Conservation (phyloP, 1,140 invertebrate genomes). For the Nautilus pompilius region DNA sequence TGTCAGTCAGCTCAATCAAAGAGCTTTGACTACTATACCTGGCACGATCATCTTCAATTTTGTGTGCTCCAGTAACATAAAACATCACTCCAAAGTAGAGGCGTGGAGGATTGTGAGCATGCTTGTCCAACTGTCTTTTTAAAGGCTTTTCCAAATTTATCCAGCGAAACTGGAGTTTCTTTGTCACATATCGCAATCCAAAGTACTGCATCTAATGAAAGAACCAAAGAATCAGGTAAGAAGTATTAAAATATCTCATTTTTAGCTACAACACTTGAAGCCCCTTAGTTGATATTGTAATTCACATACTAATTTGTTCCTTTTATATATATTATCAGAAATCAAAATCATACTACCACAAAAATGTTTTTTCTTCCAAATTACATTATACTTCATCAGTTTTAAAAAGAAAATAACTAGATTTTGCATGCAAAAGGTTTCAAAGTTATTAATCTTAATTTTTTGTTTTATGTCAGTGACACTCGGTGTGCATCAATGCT, state of each 20-base stretch:
- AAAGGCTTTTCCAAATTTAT: slow-evolving; percentile 87
- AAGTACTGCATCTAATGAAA: slow-evolving; percentile 46
- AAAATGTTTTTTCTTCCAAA: background rate
- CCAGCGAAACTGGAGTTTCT: slow-evolving; percentile 65
- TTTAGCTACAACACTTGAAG: too few species aligned
- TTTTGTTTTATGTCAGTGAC: too few species aligned
- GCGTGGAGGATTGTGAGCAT: slow-evolving; percentile 52
- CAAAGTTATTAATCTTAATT: too few species aligned
- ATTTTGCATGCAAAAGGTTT: too few species aligned
- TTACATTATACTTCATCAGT: too few species aligned
- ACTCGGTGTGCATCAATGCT: too few species aligned
- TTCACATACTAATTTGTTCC: too few species aligned
- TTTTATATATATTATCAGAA: too few species aligned
- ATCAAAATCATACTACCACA: background rate
- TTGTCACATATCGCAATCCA: slow-evolving; percentile 51
- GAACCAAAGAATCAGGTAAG: background rate
- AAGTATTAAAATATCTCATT: too few species aligned
- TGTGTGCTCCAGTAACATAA: slow-evolving; percentile 74
- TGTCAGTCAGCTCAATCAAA: too few species aligned
- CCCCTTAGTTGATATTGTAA: too few species aligned
- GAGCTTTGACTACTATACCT: slow-evolving; percentile 61
- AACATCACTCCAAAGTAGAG: slow-evolving; percentile 89
- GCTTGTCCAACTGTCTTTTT: slow-evolving; percentile 88
- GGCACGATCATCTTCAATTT: slow-evolving; percentile 76
- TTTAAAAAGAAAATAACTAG: too few species aligned